Base-by-base conservation (phyloP, 2,113 vertebrate genomes). In the Siniperca chuatsi region DNA sequence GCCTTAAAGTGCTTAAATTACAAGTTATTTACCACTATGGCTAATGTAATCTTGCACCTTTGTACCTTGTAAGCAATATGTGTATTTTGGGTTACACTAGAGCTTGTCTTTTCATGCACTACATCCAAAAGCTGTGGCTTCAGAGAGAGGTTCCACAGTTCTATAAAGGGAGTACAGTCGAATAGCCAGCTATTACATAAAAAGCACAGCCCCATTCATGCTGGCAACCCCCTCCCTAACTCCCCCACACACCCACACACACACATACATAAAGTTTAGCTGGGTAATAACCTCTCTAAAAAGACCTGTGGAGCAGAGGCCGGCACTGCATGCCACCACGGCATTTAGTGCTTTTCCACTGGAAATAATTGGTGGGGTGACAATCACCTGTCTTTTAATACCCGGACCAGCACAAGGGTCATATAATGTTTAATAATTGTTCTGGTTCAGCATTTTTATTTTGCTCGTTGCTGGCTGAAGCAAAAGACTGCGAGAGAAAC, bases 231-330 rank as follows among this genome's bases (percentile, higher is more conserved):
- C 75, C 46, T 48, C 46, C 13, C 46, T 48, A 13, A 16, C 46
- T 15, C 13, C 33, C 75, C 12, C 52, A 61, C 15, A 33, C 55
- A 23, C 70, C 40, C 52, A 8, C 57, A 72, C 78, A 76, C 77
- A 74, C 58, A 37, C 68, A 78, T 73, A 78, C n/a, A 55, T 48
- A 72, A 65, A 62, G 52, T 81, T 67, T 76, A 72, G 54, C 78
- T 69, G 78, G 73, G 84, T 85, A 86, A 79, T 87, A 75, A 79
- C 68, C 52, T 58, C 62, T 84, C 68, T 82, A 91, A 80, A 92
- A 89, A 84, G 87, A 81, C 62, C 40, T 37, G 25, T 33, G 50
- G 74, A 48, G 69, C 12, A 1, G 58, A 35, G 66, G 64, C 64
- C 21, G 25, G 42, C 68, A 48, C 70, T 15, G 33, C 72, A 55